A percentile compares a stretch with the other conserved stretches of the same genome.
Evolutionary conservation across 2,797 vertebrate species (phyloP).

Genomic region (Lerista edwardsae): DNA sequence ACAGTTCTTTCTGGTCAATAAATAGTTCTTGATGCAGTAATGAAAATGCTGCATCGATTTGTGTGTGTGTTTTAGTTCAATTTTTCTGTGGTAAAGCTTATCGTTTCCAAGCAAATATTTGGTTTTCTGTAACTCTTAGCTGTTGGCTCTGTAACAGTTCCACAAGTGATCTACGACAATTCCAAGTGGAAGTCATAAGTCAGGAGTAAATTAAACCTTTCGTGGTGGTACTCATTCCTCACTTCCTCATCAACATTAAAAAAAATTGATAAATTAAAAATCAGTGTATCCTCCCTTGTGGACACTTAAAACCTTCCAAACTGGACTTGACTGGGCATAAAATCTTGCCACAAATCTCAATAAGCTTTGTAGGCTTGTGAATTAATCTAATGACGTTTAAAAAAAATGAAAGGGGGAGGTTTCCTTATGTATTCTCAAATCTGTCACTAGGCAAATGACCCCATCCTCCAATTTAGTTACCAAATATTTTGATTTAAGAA

Average conservation of each 20-base stretch:
- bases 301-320: slow-evolving; percentile 37
- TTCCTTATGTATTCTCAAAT: background rate
- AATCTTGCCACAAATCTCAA: slow-evolving; percentile 7
- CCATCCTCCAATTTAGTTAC: too few species aligned
- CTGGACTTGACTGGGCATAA: slow-evolving; percentile 26
- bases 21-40: background rate
- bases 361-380: background rate
- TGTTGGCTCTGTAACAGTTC: slow-evolving; percentile 61
- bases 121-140: background rate
- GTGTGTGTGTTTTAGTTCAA: background rate
- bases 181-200: slow-evolving; percentile 55
- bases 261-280: slow-evolving; percentile 48
- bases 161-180: slow-evolving; percentile 53
- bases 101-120: slow-evolving; percentile 27
- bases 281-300: slow-evolving; percentile 20
- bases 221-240: slow-evolving; percentile 31
- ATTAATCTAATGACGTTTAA: background rate
- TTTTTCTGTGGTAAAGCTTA: background rate
- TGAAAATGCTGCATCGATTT: slow-evolving; percentile 54
- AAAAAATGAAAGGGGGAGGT: too few species aligned
- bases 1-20: slow-evolving; percentile 41
- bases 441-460: too few species aligned
- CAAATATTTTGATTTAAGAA: too few species aligned
- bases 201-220: slow-evolving; percentile 65
- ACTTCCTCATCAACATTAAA: too few species aligned